These are phyloP conservation scores for Chrysogorgia sp. DNA, from an alignment of 92 coral and sea anemone species.

Conservation along the genomic window DNA sequence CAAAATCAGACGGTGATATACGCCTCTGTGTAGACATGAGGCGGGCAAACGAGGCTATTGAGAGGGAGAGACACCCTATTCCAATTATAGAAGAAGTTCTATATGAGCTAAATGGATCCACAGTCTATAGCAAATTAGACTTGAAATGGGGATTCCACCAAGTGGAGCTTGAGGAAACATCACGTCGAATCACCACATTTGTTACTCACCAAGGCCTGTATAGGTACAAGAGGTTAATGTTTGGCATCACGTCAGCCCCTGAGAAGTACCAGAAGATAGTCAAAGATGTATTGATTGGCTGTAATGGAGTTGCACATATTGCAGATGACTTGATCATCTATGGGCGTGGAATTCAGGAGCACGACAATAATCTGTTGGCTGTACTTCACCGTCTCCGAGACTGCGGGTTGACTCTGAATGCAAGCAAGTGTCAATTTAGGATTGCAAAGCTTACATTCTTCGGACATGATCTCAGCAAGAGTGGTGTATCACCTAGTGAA, in stretches of 20 bases:
- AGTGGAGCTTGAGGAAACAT: conserved; percentile 3
- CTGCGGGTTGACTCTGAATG: conserved; percentile 58
- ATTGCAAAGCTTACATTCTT: conserved; percentile 57
- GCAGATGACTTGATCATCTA: conserved; percentile 30
- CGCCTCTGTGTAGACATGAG: conserved; percentile 1
- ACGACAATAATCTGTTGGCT: too few species aligned
- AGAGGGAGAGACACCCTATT: conserved; percentile 4
- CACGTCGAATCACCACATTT: conserved; percentile 18
- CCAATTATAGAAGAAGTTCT: conserved; percentile 2
- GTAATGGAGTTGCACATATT: conserved; percentile 13
- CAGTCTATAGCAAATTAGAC: conserved; percentile 20
- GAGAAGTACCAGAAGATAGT: conserved; percentile 22
- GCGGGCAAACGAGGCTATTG: background rate
- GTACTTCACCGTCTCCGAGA: background rate
- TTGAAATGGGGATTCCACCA: conserved; percentile 32
- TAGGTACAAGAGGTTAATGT: conserved; percentile 28
- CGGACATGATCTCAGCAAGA: conserved; percentile 55
- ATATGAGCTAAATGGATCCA: background rate
- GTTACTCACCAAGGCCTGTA: conserved; percentile 14
- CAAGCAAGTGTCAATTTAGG: conserved; percentile 57
- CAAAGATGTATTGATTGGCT: conserved; percentile 11
- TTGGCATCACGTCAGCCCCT: conserved; percentile 34
- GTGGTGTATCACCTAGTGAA: conserved; percentile 58
- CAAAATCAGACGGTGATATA: conserved; percentile 13
- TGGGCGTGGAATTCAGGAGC: too few species aligned